These are phyloP conservation scores for Junco hyemalis DNA, from an alignment of 2,113 vertebrate species.

Conservation along the genomic window DNA sequence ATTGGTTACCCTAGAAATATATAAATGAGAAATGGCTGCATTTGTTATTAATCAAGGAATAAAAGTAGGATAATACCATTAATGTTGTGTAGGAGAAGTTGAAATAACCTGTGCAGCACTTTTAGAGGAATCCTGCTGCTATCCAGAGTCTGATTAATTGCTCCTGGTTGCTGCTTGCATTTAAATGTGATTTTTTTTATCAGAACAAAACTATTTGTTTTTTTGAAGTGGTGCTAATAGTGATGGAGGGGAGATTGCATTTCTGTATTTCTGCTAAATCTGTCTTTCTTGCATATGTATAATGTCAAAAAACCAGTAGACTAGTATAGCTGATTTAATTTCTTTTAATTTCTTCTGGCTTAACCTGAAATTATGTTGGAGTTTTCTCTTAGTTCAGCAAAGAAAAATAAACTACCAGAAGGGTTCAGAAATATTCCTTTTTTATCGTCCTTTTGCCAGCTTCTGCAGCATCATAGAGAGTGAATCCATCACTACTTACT, in stretches of 20 bases:
- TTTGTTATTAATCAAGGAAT: not conserved
- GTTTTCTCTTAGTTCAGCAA: not conserved
- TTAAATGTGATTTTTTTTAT: not conserved
- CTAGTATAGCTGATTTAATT: not conserved
- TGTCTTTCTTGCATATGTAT: not conserved
- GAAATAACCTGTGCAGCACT: not conserved
- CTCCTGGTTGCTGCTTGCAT: not conserved
- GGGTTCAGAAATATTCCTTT: not conserved
- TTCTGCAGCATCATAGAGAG: not conserved
- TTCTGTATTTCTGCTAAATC: not conserved
- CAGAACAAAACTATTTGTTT: not conserved
- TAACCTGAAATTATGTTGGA: not conserved
- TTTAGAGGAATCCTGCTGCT: not conserved
- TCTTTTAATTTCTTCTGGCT: not conserved
- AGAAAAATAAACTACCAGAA: not conserved
- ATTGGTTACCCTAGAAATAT: not conserved
- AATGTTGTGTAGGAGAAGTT: not conserved
- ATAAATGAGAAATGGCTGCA: not conserved
- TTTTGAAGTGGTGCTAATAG: not conserved
- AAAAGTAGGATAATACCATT: not conserved
- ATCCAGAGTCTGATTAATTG: not conserved
- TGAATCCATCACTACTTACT: not conserved
- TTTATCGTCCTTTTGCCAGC: not conserved
- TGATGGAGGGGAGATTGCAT: not conserved
- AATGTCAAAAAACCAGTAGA: not conserved